Evolutionary conservation across 1,140 invertebrate genomes (phyloP).

Genomic region (Euborellia annulipes): DNA sequence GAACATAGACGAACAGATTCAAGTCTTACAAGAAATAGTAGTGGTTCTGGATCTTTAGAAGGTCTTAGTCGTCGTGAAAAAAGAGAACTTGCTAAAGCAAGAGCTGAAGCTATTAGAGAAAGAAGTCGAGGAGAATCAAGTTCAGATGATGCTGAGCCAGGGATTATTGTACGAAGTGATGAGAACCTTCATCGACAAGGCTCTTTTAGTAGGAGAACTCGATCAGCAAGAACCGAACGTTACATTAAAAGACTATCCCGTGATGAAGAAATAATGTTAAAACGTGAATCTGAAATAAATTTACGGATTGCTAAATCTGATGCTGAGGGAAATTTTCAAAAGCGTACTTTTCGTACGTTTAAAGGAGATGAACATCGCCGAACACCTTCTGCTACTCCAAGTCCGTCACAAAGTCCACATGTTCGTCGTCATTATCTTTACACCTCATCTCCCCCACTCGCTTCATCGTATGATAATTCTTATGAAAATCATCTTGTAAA

Average conservation of each 20-base stretch:
- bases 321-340: conserved; percentile 7
- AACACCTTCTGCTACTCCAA: conserved; percentile 20
- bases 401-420: conserved; percentile 17
- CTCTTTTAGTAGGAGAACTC: conserved; percentile 33
- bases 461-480: too few relatives aligned
- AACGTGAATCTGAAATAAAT: conserved; percentile 34
- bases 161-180: conserved; percentile 15
- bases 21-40: conserved; percentile 11
- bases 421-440: conserved; percentile 5
- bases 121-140: conserved; percentile 43
- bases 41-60: conserved; percentile 31
- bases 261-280: conserved; percentile 37
- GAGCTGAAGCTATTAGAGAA: conserved; percentile 44
- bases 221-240: conserved; percentile 57
- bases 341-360: too few relatives aligned
- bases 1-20: conserved; percentile 9
- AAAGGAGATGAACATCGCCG: background rate
- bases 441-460: too few relatives aligned
- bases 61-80: conserved; percentile 28
- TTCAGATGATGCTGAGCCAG: conserved; percentile 50
- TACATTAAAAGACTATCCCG: conserved; percentile 56
- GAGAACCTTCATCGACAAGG: conserved; percentile 31
- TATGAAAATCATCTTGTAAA: too few relatives aligned
- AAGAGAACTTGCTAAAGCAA: conserved; percentile 39
- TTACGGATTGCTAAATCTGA: conserved; percentile 14